Evolutionary conservation across 2,888 invertebrate genomes (phyloP), one percentile per base, ranked within the genome.

Genomic region (Eurois occulta): DNA sequence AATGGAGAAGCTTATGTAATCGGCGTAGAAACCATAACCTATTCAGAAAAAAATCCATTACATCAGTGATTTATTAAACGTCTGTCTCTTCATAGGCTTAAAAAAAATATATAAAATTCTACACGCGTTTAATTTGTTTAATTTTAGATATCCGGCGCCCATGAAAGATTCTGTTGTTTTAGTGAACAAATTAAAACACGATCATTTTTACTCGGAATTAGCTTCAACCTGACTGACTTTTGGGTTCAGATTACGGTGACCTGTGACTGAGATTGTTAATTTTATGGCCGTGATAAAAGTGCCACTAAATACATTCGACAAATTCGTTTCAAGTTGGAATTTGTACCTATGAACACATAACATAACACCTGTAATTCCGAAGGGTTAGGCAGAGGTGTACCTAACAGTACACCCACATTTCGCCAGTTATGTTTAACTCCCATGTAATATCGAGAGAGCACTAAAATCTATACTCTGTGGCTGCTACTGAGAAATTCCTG

Each of bases 261-360:
- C 75, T 52, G 52, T 52, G 58, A 64, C 75, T 52, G 43, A 43
- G 58, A 64, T 67, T 62, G 72, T 67, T 18, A 48, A 80, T 65
- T 85, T 85, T 58, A 85, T 72, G 41, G 18, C 28, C 1, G 65
- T 38, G 64, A 81, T 81, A 66, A 66, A 81, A 55, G 24, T 70
- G 38, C n/a, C 78, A 55, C 8, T 41, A 32, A 65, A 69, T 41
- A 41, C 16, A 13, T 10, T 41, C 55, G 48, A 52, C 11, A 35
- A 77, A 67, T 77, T 83, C 21, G 41, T 71, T 43, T 32, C 38
- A 7, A 35, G 41, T 43, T n/a, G 38, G 3, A 48, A 48, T 66
- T 55, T 46, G 78, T n/a, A 58, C 38, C 2, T 32, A n/a, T 6
- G 32, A 4, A n/a, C 21, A n/a, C 11, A 52, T n/a, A 18, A 24